These are phyloP conservation scores for Drosophila truncata DNA, from an alignment of 1,140 invertebrate genomes.

Conservation along the genomic window DNA sequence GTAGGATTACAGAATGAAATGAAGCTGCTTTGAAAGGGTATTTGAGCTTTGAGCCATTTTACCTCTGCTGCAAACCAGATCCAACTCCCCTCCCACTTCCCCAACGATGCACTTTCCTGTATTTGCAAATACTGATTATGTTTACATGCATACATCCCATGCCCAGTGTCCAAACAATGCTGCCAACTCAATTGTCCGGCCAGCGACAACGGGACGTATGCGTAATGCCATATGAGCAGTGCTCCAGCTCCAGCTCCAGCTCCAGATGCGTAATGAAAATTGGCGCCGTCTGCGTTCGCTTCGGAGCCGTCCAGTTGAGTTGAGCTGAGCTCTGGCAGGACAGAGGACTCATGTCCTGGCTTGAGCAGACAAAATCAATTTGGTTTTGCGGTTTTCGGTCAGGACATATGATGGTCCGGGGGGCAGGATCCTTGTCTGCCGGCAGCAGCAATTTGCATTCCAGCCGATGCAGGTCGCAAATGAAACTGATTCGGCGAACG, in stretches of 20 bases:
- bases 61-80: too few species aligned
- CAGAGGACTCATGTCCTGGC: slow-evolving; percentile 41
- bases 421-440: slow-evolving; percentile 33
- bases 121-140: slow-evolving; percentile 84
- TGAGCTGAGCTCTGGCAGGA: background rate
- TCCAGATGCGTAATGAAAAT: slow-evolving; percentile 79
- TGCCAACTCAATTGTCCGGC: slow-evolving; percentile 68
- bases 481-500: slow-evolving; percentile 42
- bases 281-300: slow-evolving; percentile 53
- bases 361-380: slow-evolving; percentile 82
- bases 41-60: too few species aligned
- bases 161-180: slow-evolving; percentile 68
- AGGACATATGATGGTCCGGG: slow-evolving; percentile 14
- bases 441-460: slow-evolving; percentile 57
- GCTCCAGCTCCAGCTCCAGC: slow-evolving; percentile 36
- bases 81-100: background rate
- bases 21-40: too few species aligned
- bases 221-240: slow-evolving; percentile 79
- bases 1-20: too few species aligned
- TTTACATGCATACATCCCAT: slow-evolving; percentile 79
- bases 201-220: slow-evolving; percentile 72
- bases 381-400: slow-evolving; percentile 77
- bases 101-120: slow-evolving; percentile 59
- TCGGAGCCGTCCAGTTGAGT: slow-evolving; percentile 15
- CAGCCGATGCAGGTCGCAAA: slow-evolving; percentile 47